Base-by-base conservation (phyloP, 2,888 invertebrate genomes). In the Melinaea marsaeus region DNA sequence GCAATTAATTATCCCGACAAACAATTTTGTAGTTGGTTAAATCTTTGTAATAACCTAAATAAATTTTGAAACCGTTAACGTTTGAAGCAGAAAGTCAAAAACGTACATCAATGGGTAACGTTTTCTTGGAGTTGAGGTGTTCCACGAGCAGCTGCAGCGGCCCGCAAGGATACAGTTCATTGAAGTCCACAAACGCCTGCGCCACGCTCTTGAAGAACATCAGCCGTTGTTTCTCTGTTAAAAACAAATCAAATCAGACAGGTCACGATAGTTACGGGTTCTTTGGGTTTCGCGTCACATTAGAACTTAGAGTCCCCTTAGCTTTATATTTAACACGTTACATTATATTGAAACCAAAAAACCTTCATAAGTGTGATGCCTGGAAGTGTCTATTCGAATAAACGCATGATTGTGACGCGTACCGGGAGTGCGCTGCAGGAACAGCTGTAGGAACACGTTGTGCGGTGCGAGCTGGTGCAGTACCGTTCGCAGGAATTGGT, bases 381-480 rank as follows among this genome's bases (percentile, higher is more conserved):
- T 37, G 37, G 37, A 37, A 4, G 37, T 7, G 4, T 7, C 22
- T 33, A 57, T 34, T 11, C 22, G 22, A 33, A 57, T 7, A 9
- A 22, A n/a, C 55, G 68, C 37, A 64, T 42, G 42, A 54, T 13
- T 13, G n/a, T 13, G 37, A 4, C 4, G 35, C 55, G 76, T 83
- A 97, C 97, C 96, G 71, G 95, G 95, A 65, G 96, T 94, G 77
- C 96, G 94, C 13, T 97, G 97, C 84, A 97, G 95, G 84, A 99
- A 98, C 80, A 99, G 94, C 90, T 99, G 99, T 70, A 97, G 92
- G 84, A 99, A 99, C 67, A 99, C 96, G 70, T 98, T 98, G 85
- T 99, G 98, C 0, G 98, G 98, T 0, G 99, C 98, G 61, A 99
- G 91, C 86, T 99, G 98, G 81, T 99, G 99, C 61, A 99, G 92